These are phyloP conservation scores for Orius laevigatus DNA, from an alignment of 1,140 invertebrate species.

Conservation along the genomic window DNA sequence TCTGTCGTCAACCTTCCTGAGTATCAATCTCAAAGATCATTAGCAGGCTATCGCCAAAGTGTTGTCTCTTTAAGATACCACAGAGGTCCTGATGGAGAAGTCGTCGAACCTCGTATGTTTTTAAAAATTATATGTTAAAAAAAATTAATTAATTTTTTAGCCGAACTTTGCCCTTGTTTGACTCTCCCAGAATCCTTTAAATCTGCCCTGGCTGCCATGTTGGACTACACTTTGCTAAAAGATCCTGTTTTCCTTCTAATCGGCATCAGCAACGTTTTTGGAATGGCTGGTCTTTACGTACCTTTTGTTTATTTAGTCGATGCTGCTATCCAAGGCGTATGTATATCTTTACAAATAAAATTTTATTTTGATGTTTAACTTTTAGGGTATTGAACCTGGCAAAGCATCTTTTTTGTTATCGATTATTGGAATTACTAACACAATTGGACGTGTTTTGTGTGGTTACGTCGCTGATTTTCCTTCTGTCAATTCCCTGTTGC, in stretches of 20 bases:
- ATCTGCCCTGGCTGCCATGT: slow-evolving; percentile 71
- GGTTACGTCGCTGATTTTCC: slow-evolving; percentile 75
- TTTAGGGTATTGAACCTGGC: slow-evolving; percentile 53
- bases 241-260: slow-evolving; percentile 86
- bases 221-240: slow-evolving; percentile 78
- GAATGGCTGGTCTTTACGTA: slow-evolving; percentile 85
- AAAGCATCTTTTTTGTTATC: slow-evolving; percentile 78
- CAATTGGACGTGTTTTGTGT: slow-evolving; percentile 69
- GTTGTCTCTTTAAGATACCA: slow-evolving; percentile 53
- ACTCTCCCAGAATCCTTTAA: slow-evolving; percentile 64
- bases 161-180: slow-evolving; percentile 55
- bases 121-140: background rate
- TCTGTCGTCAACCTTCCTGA: slow-evolving; percentile 80
- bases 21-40: slow-evolving; percentile 80
- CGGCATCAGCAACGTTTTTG: slow-evolving; percentile 86
- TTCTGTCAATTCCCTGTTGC: slow-evolving; percentile 72
- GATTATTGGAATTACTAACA: slow-evolving; percentile 91
- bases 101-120: slow-evolving; percentile 42
- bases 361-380: slow-evolving; percentile 16
- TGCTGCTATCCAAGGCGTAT: slow-evolving; percentile 50
- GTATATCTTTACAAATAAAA: slow-evolving; percentile 19
- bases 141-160: slow-evolving; percentile 18
- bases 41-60: slow-evolving; percentile 71
- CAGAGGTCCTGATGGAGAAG: slow-evolving; percentile 45
- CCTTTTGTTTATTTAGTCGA: slow-evolving; percentile 89